Conservation (phyloP, 2,113 vertebrate species). For the Grammomys dolichurus region DNA sequence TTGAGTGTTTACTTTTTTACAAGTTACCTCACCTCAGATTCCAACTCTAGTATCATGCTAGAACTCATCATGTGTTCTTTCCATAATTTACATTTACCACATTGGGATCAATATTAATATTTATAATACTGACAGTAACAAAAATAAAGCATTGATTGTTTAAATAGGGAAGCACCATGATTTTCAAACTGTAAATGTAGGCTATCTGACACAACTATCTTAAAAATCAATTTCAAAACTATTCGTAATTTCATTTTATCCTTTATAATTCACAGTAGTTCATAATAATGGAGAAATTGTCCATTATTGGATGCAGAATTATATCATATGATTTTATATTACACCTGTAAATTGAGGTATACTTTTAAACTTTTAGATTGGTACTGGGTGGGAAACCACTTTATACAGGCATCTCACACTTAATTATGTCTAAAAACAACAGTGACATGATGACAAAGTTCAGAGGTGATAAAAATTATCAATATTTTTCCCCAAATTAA, state of each 20-base stretch:
- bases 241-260: conserved; percentile 46
- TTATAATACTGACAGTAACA: background rate
- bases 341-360: conserved; percentile 65
- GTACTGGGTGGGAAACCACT: background rate
- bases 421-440: conserved; percentile 51
- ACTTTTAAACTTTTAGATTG: conserved; percentile 51
- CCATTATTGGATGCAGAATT: conserved; percentile 66
- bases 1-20: background rate
- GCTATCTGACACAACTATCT: background rate
- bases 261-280: conserved; percentile 65
- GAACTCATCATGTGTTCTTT: background rate
- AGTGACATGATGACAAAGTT: conserved; percentile 54
- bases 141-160: background rate
- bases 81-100: background rate
- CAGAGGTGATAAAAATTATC: background rate
- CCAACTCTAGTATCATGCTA: background rate
- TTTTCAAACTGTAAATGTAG: background rate
- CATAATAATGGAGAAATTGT: conserved; percentile 61
- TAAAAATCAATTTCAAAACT: conserved; percentile 55
- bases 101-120: background rate
- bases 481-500: conserved; percentile 16
- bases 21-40: rapidly evolving
- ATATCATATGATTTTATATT: conserved; percentile 68
- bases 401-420: conserved; percentile 58
- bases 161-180: background rate